phyloP scores from a whole-genome alignment of 1,140 invertebrate genomes.

The Diabrotica virgifera region DNA sequence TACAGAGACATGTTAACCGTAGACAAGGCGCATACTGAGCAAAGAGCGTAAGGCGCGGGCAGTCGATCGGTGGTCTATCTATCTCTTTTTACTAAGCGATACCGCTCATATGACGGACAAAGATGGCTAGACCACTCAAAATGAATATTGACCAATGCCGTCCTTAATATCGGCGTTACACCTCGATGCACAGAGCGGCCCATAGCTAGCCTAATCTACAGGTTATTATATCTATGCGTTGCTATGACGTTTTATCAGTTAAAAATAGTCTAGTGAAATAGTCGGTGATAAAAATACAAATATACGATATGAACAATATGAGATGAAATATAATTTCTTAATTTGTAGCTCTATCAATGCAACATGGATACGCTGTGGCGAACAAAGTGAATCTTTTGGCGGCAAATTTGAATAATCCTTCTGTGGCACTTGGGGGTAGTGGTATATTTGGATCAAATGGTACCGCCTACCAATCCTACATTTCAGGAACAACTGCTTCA shows the following conservation, averaged over 20 bases:
- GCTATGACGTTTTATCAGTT: no score
- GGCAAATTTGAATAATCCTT: conserved; percentile 53
- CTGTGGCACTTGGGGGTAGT: conserved; percentile 42
- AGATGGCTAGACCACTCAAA: no score
- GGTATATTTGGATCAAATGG: conserved; percentile 49
- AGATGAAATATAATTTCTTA: no score
- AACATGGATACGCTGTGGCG: conserved; percentile 53
- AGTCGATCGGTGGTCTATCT: neutral
- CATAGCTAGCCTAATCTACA: no score
- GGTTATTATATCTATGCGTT: no score
- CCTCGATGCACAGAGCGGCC: no score
- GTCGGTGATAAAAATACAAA: no score
- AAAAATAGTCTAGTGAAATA: no score
- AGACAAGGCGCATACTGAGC: neutral
- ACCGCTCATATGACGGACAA: neutral
- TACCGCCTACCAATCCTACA: conserved; percentile 36
- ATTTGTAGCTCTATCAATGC: conserved; percentile 49
- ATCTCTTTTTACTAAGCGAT: neutral
- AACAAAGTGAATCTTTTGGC: conserved; percentile 55
- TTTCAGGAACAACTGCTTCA: conserved; percentile 22
- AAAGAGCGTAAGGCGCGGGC: neutral
- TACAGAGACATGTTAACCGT: neutral
- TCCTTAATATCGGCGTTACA: no score
- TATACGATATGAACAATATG: no score
- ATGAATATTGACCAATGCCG: no score